Conservation (phyloP, 2,113 vertebrate species). For the Excalfactoria chinensis region DNA sequence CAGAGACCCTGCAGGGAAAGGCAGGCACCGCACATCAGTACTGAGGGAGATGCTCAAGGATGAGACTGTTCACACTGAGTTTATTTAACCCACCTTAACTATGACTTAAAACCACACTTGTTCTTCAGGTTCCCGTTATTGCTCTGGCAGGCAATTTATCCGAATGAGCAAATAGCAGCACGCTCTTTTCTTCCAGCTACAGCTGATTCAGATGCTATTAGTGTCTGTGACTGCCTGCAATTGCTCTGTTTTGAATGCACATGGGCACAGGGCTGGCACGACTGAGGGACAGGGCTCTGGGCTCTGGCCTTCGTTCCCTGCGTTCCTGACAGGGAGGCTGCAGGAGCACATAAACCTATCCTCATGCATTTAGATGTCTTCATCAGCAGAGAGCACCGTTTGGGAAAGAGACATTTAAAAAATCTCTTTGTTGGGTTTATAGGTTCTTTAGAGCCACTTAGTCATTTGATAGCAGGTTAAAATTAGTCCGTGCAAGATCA, state of each 20-base stretch:
- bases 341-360: slow-evolving; percentile 49
- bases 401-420: slow-evolving; percentile 53
- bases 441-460: slow-evolving; percentile 67
- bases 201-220: background rate
- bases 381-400: slow-evolving; percentile 50
- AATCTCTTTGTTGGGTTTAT: slow-evolving; percentile 59
- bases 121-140: background rate
- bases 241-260: background rate
- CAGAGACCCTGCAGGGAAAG: background rate
- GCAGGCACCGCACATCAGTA: background rate
- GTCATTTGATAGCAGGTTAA: slow-evolving; percentile 64
- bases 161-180: background rate
- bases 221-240: background rate
- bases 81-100: background rate
- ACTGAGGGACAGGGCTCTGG: background rate
- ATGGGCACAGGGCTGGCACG: fast-evolving
- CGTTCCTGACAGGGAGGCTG: background rate
- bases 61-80: background rate
- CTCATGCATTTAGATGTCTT: slow-evolving; percentile 75
- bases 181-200: background rate
- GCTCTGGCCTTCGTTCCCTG: background rate
- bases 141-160: slow-evolving; percentile 2
- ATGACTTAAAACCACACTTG: background rate
- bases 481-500: slow-evolving; percentile 61
- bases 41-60: background rate